phyloP scores from a whole-genome alignment of 64 coral and sea anemone genomes.

The Anthopleura sola region DNA sequence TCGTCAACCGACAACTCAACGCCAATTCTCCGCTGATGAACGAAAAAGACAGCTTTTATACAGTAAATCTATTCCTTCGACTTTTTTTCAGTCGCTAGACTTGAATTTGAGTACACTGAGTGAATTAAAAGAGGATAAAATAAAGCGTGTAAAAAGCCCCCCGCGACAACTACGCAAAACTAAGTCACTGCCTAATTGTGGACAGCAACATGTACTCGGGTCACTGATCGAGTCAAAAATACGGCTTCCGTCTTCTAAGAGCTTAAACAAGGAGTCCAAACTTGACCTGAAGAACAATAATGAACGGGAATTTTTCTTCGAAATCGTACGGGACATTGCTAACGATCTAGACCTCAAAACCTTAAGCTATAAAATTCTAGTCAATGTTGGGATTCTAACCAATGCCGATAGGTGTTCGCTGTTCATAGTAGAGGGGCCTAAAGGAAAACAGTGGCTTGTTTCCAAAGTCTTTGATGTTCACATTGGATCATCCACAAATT shows the following conservation, averaged over 20 bases:
- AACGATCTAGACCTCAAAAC: conserved; percentile 96
- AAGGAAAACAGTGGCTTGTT: conserved; percentile 93
- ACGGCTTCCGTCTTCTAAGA: conserved; percentile 76
- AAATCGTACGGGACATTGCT: conserved; percentile 98
- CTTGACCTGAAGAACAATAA: conserved; percentile 93
- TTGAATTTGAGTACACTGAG: conserved; percentile 64
- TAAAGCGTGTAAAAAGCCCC: conserved; percentile 63
- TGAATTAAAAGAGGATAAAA: conserved; percentile 74
- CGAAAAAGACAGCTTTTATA: conserved; percentile 46
- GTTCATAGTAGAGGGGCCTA: conserved; percentile 95
- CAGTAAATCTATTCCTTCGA: conserved; percentile 54
- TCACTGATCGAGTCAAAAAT: conserved; percentile 97
- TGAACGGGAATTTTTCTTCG: conserved; percentile 96
- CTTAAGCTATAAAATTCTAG: conserved; percentile 99
- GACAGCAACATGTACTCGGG: conserved; percentile 85
- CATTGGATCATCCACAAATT: conserved; percentile 51
- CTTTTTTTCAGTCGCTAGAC: conserved; percentile 81
- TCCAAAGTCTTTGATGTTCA: conserved; percentile 99
- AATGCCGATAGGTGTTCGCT: conserved; percentile 98
- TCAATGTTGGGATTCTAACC: conserved; percentile 99
- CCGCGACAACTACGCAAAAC: conserved; percentile 85
- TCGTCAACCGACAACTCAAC: conserved; percentile 50
- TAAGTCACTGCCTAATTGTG: conserved; percentile 90
- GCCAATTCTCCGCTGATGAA: conserved; percentile 42
- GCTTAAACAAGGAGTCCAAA: conserved; percentile 88